phyloP scores from a whole-genome alignment of 2,113 vertebrate genomes.

The Mixornis gularis region DNA sequence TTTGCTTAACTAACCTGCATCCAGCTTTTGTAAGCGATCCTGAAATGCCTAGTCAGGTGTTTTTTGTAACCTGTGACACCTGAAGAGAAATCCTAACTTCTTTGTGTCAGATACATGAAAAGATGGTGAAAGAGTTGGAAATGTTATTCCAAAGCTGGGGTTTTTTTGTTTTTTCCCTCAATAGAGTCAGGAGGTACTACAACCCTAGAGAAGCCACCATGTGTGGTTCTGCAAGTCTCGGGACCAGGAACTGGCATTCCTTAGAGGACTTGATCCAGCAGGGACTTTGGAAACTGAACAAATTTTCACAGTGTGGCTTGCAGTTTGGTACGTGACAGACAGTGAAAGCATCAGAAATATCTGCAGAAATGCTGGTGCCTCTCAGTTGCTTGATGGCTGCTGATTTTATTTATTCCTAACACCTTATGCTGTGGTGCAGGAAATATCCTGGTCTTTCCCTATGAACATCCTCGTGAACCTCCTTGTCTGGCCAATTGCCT shows the following conservation, averaged over 20 bases:
- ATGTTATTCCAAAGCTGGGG: neutral
- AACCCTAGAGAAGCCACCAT: neutral
- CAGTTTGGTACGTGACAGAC: neutral
- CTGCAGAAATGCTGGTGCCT: neutral
- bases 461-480: neutral
- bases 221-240: neutral
- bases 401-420: neutral
- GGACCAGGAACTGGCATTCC: neutral
- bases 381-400: neutral
- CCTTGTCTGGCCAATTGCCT: neutral
- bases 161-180: neutral
- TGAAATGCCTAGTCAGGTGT: conserved; percentile 38
- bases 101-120: neutral
- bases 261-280: neutral
- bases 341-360: neutral
- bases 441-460: neutral
- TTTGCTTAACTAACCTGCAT: conserved; percentile 47
- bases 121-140: neutral
- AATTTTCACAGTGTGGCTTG: neutral
- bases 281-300: neutral
- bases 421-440: neutral
- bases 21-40: conserved; percentile 42
- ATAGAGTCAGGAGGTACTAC: neutral
- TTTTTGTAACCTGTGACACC: neutral
- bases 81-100: neutral